phyloP scores from a whole-genome alignment of 2,113 vertebrate genomes.

The Chaetodon auriga region DNA sequence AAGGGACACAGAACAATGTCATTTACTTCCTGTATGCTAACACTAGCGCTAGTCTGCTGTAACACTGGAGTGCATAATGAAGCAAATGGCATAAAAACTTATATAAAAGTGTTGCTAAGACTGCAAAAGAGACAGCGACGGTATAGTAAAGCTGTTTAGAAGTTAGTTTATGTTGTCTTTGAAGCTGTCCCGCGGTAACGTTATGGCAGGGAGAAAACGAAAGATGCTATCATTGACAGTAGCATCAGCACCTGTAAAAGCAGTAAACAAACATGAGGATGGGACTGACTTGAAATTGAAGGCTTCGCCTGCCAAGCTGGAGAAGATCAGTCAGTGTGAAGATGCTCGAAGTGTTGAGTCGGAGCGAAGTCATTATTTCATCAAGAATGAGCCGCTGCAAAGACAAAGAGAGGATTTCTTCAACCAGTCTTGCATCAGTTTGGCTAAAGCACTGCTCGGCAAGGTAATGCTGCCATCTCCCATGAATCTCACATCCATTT shows the following conservation, averaged over 20 bases:
- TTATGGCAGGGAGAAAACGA: conserved; percentile 78
- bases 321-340: background rate
- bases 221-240: conserved; percentile 22
- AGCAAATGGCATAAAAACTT: background rate
- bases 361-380: conserved; percentile 87
- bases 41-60: background rate
- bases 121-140: background rate
- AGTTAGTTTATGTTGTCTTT: background rate
- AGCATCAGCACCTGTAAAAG: background rate
- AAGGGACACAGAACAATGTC: conserved; percentile 53
- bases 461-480: conserved; percentile 82
- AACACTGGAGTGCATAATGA: background rate
- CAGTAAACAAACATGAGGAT: background rate
- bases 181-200: background rate
- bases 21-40: conserved; percentile 54
- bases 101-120: background rate
- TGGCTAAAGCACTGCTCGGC: conserved; percentile 93
- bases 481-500: background rate
- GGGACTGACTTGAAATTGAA: background rate
- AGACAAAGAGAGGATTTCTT: conserved; percentile 88
- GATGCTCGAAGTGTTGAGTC: conserved; percentile 9
- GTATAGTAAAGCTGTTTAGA: background rate
- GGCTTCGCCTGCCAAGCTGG: background rate
- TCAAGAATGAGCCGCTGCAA: background rate
- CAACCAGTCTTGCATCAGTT: conserved; percentile 85